Conservation (phyloP, 2,797 vertebrate species). For the Urocyon cinereoargenteus region DNA sequence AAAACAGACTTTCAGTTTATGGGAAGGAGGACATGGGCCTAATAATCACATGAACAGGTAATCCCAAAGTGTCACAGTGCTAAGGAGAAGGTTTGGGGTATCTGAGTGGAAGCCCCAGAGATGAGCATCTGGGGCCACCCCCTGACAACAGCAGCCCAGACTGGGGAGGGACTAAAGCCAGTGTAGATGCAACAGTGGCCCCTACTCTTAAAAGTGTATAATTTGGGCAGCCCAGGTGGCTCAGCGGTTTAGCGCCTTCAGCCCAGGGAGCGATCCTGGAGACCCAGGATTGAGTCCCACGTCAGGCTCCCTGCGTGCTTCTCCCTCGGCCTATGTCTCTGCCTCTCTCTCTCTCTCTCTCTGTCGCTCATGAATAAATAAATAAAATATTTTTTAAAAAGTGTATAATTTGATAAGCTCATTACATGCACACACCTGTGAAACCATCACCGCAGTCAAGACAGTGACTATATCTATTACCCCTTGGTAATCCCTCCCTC, state of each 20-base stretch:
- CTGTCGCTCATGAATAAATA: no score
- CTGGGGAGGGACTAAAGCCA: neutral
- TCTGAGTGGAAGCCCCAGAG: neutral
- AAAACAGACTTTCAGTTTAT: neutral
- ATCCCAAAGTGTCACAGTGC: neutral
- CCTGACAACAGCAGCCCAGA: neutral
- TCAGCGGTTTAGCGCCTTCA: no score
- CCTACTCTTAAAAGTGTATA: neutral
- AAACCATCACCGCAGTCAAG: neutral
- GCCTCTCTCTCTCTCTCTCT: no score
- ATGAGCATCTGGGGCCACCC: neutral
- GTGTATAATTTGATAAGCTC: neutral
- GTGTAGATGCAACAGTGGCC: neutral
- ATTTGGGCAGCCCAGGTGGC: neutral
- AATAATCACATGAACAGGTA: neutral
- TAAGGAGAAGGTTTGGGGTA: neutral
- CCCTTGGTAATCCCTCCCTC: neutral
- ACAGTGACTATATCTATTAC: no score
- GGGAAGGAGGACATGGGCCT: neutral
- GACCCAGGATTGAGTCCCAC: no score
- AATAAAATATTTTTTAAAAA: neutral
- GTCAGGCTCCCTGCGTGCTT: no score
- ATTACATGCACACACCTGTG: neutral
- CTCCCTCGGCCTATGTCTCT: no score
- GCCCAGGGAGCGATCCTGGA: no score